Base-by-base conservation (phyloP, 2,888 invertebrate genomes). In the Mythimna impura region DNA sequence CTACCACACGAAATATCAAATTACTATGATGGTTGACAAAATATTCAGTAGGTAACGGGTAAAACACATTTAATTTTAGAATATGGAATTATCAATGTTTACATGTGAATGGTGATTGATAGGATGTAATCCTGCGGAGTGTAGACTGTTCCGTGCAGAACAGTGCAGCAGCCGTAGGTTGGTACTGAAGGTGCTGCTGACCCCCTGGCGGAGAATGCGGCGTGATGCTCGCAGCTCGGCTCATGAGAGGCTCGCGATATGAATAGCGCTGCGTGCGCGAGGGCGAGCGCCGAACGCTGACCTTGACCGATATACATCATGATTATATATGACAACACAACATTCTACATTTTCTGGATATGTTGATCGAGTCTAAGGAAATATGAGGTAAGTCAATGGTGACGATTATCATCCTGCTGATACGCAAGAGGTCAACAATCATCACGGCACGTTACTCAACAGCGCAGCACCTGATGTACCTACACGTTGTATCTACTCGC, bases 271-370 rank as follows among this genome's bases (percentile, higher is more conserved):
- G 82, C 61, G 69, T 72, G 76, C 76, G 76, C 68, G 75, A 78
- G 71, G 68, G 76, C 74, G 72, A 66, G 66, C 58, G 73, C 64
- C 62, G 77, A 69, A 55, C 71, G 20, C 60, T 75, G 71, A 69
- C 85, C 85, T 85, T 85, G 85, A 85, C 85, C 86, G 70, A 85
- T 73, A 85, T 85, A 67, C 75, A 76, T 82, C 71, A 69, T 83
- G 76, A 75, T 75, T 78, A 58, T 75, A 72, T 57, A 81, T 62
- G 76, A 77, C 70, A 50, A 71, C 54, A 77, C 30, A 71, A 75
- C 60, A 78, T 76, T 70, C 60, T 75, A 62, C 62, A 61, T 67
- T 84, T 68, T 73, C 61, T 70, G 55, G 10, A 54, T 47, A 43
- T 50, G 50, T 52, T 66, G 22, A 63, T 63, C 52, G 17, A 66